phyloP scores from a whole-genome alignment of 2,797 vertebrate genomes.

The Catostomus latipinnis region DNA sequence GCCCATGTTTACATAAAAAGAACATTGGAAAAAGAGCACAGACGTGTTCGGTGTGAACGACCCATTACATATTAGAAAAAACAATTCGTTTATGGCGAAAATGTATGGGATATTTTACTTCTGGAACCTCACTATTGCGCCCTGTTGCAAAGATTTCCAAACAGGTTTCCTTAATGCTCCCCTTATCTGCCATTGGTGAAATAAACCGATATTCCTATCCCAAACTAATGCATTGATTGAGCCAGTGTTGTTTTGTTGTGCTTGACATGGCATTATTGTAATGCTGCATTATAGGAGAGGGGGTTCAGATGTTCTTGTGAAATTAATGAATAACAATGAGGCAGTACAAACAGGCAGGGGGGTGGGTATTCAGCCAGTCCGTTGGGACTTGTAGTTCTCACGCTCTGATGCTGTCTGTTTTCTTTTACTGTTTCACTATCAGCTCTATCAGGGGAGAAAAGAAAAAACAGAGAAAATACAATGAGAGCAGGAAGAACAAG shows the following conservation, averaged over 20 bases:
- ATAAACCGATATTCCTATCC: neutral
- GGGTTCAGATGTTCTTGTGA: conserved; percentile 40
- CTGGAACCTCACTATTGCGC: too few relatives aligned
- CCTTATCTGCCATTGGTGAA: too few relatives aligned
- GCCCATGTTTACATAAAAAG: too few relatives aligned
- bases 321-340: conserved; percentile 57
- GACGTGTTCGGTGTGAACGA: too few relatives aligned
- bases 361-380: neutral
- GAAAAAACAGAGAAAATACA: neutral
- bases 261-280: conserved; percentile 28
- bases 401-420: conserved; percentile 31
- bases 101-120: too few relatives aligned
- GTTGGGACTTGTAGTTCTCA: conserved; percentile 37
- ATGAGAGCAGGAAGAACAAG: neutral
- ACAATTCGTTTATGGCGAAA: too few relatives aligned
- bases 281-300: conserved; percentile 46
- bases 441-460: neutral
- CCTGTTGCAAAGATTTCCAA: neutral
- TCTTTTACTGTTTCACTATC: conserved; percentile 16
- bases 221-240: neutral
- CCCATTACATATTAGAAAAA: too few relatives aligned
- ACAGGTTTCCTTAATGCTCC: neutral
- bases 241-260: neutral
- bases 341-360: neutral
- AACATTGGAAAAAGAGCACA: too few relatives aligned